phyloP scores from a whole-genome alignment of 2,797 vertebrate species.

The Gambusia yucatana region DNA sequence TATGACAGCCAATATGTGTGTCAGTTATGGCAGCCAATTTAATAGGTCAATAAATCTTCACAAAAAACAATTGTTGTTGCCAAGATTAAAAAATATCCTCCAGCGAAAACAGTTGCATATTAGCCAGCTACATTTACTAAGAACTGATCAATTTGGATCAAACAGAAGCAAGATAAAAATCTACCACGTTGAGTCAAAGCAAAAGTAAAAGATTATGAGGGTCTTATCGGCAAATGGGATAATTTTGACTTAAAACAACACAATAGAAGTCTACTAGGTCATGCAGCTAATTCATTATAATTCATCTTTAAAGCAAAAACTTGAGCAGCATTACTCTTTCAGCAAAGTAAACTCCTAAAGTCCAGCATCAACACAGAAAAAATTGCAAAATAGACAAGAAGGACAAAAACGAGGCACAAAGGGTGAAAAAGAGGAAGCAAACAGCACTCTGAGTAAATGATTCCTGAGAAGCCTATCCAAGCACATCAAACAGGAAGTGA shows the following conservation, averaged over 20 bases:
- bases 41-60: background rate
- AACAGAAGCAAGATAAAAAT: background rate
- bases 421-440: slow-evolving; percentile 34
- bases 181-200: background rate
- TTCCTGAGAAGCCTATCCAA: slow-evolving; percentile 54
- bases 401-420: slow-evolving; percentile 40
- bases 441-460: slow-evolving; percentile 55
- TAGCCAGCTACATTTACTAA: background rate
- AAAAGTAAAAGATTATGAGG: background rate
- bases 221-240: background rate
- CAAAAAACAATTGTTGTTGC: background rate
- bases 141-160: background rate
- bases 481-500: slow-evolving; percentile 56
- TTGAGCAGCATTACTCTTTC: background rate
- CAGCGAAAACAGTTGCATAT: background rate
- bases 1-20: background rate
- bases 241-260: background rate
- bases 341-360: background rate
- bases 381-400: slow-evolving; percentile 14
- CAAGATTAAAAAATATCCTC: background rate
- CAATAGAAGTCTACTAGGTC: background rate
- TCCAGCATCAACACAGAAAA: background rate
- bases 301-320: background rate
- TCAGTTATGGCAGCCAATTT: background rate
- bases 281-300: background rate